Evolutionary conservation across 2,113 vertebrate species (phyloP).

Genomic region (Geococcyx californianus): DNA sequence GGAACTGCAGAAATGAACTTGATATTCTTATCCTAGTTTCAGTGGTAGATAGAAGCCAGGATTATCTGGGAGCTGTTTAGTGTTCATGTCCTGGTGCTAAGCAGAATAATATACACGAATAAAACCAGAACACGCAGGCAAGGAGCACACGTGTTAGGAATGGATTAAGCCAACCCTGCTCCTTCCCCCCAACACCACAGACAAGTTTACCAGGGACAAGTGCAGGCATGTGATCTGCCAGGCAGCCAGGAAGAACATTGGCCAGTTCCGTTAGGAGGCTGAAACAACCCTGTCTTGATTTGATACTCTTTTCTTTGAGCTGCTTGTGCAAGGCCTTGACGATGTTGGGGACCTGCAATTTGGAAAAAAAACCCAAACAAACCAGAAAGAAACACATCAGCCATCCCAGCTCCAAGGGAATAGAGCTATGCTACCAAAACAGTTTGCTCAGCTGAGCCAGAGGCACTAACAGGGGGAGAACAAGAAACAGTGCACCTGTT

Average conservation of each 20-base stretch:
- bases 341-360: constrained; percentile 83
- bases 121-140: not conserved
- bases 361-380: not conserved
- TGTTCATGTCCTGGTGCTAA: not conserved
- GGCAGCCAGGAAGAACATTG: constrained; percentile 82
- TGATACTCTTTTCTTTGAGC: constrained; percentile 88
- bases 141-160: not conserved
- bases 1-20: not conserved
- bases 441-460: not conserved
- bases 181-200: not conserved
- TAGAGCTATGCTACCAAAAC: not conserved
- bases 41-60: not conserved
- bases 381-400: not conserved
- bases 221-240: constrained; percentile 85
- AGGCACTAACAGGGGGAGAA: not conserved
- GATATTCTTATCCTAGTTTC: not conserved
- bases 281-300: constrained; percentile 91
- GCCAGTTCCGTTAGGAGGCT: constrained; percentile 86
- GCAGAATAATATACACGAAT: not conserved
- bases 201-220: constrained; percentile 84
- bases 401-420: not conserved
- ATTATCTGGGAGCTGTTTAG: not conserved
- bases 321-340: constrained; percentile 90
- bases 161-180: not conserved
- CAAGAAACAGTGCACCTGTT: fast-evolving